Evolutionary conservation across 2,113 vertebrate species (phyloP), one percentile per base, ranked within the genome.

Genomic region (Bombycilla garrulus): DNA sequence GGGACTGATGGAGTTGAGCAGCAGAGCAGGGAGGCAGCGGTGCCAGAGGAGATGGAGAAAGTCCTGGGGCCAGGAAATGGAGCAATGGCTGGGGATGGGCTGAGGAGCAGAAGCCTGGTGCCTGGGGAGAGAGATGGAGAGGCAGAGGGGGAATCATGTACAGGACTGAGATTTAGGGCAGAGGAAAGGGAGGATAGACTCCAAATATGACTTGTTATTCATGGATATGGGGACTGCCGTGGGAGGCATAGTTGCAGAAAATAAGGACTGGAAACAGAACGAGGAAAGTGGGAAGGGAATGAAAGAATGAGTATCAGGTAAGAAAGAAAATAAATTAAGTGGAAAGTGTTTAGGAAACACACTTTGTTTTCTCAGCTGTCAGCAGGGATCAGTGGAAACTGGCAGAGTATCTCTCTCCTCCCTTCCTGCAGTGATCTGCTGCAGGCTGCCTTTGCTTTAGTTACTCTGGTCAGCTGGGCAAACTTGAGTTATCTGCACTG

Each of bases 11-110:
- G 50, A 54, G 36, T 10, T 50, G 29, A 80, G 36, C 36, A 69
- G 56, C 50, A 70, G 25, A 40, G 72, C 45, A 60, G 61, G 47
- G 56, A 79, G n/a, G 12, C 33, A 45, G 8, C 0, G 0, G 11
- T 48, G 48, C n/a, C 1, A 0, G 25, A 48, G 50, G 58, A 35
- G 65, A 23, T 81, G 60, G 44, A 35, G 47, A 35, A 48, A 9
- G n/a, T 50, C 44, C 33, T 57, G 80, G 42, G 33, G 24, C 17
- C n/a, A 23, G 40, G 38, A 45, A 19, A 9, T 15, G 33, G 28
- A 76, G 45, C 31, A 56, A 11, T 26, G 47, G 23, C 57, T 77
- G 29, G 36, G 69, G 35, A 26, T 45, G 67, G 16, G 38, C 50
- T 80, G 72, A 31, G 33, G 29, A 60, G 82, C 35, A 70, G 67